These are phyloP conservation scores for Coptodon rendalli DNA, from an alignment of 2,113 vertebrate genomes.

Conservation along the genomic window DNA sequence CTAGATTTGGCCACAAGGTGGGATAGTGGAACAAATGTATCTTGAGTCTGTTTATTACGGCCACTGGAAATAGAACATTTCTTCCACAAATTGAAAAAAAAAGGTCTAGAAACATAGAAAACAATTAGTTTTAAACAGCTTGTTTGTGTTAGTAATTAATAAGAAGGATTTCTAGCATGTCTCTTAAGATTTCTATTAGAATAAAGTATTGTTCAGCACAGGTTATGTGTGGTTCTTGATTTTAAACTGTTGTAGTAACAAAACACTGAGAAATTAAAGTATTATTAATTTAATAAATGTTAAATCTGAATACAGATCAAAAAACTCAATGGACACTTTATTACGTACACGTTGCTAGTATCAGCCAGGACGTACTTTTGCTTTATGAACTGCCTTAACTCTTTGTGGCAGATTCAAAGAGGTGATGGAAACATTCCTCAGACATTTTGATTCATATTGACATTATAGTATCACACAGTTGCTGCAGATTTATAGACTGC, in stretches of 20 bases:
- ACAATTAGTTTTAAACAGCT: neutral
- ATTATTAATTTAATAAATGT: neutral
- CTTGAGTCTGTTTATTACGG: neutral
- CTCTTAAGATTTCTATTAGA: neutral
- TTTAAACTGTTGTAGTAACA: neutral
- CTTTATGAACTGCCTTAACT: neutral
- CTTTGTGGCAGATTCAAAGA: neutral
- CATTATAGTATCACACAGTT: neutral
- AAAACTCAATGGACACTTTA: neutral
- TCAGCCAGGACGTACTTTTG: neutral
- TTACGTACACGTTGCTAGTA: neutral
- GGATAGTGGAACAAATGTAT: constrained; percentile 39
- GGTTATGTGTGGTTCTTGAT: neutral
- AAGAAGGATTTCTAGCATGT: neutral
- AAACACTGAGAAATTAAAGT: neutral
- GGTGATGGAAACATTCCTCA: neutral
- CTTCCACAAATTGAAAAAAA: neutral
- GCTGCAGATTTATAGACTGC: neutral
- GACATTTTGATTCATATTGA: neutral
- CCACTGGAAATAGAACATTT: neutral
- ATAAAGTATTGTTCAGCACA: neutral
- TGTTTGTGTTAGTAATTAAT: neutral
- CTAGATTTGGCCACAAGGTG: constrained; percentile 58
- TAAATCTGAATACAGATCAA: neutral
- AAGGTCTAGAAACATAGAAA: neutral